phyloP scores from a whole-genome alignment of 2,113 vertebrate species.

The Turnix velox region DNA sequence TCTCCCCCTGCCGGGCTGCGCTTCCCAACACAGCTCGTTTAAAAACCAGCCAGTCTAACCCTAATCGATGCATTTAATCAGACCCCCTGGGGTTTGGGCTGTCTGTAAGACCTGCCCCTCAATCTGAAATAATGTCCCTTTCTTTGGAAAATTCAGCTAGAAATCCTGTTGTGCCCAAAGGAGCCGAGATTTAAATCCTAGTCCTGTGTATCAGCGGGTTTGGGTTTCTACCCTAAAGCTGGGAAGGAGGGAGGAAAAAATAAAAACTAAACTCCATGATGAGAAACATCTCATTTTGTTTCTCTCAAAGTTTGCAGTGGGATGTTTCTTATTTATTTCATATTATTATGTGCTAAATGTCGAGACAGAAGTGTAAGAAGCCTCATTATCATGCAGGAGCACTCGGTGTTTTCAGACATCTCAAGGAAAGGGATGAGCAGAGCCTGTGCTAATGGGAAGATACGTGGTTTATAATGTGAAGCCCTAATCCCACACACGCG shows the following conservation, averaged over 20 bases:
- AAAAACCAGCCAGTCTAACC: background rate
- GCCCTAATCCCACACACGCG: background rate
- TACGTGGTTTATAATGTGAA: too few species aligned
- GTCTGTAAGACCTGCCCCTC: background rate
- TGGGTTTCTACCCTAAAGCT: background rate
- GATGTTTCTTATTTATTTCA: background rate
- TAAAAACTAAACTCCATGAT: background rate
- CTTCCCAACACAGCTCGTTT: background rate
- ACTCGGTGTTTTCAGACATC: background rate
- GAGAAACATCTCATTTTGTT: background rate
- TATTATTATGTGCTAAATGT: accelerated
- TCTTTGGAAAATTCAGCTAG: background rate
- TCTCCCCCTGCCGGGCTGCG: conserved; percentile 56
- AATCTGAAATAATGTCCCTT: accelerated
- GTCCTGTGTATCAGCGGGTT: background rate
- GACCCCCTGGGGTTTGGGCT: background rate
- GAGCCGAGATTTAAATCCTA: background rate
- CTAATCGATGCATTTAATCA: accelerated
- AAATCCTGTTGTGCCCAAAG: background rate
- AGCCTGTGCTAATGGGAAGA: background rate
- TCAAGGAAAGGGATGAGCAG: background rate
- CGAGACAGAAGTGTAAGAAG: background rate
- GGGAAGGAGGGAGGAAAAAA: too few species aligned
- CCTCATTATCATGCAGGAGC: accelerated
- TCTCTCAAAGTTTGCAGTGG: background rate